Percentiles rank a stretch among this genome's conserved stretches.
phyloP scores from a whole-genome alignment of 2,888 invertebrate genomes.

The Rhagonycha fulva region DNA sequence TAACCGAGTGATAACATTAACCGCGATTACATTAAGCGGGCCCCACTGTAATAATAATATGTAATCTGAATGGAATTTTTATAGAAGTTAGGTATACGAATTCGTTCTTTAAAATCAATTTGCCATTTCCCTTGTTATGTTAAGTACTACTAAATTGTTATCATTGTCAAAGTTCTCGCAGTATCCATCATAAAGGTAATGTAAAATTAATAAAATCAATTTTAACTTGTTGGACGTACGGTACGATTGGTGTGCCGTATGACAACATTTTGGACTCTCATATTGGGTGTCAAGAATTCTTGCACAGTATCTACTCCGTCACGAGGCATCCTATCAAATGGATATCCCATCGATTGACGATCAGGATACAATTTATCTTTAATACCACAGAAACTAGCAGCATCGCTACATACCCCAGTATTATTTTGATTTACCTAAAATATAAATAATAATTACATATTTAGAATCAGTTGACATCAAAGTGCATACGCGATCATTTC shows the following conservation, averaged over 20 bases:
- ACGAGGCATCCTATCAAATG: slow-evolving; percentile 70
- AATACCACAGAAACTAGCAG: slow-evolving; percentile 76
- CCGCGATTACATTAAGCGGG: too few species aligned
- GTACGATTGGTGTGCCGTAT: slow-evolving; percentile 64
- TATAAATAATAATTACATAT: neutral
- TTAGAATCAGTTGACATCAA: neutral
- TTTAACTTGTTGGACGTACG: slow-evolving; percentile 37
- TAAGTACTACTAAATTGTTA: slow-evolving; percentile 21
- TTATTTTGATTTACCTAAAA: slow-evolving; percentile 57
- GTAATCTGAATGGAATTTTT: too few species aligned
- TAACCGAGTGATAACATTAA: too few species aligned
- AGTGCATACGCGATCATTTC: slow-evolving; percentile 57
- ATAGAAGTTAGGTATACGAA: too few species aligned
- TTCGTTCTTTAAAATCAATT: too few species aligned
- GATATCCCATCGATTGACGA: slow-evolving; percentile 78
- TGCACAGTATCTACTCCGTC: slow-evolving; percentile 58
- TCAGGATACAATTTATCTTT: slow-evolving; percentile 77
- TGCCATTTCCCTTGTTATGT: slow-evolving; percentile 29
- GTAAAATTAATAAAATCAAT: neutral
- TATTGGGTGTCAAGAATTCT: slow-evolving; percentile 72
- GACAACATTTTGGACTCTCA: slow-evolving; percentile 64
- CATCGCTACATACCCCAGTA: slow-evolving; percentile 65
- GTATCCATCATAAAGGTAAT: slow-evolving; percentile 55
- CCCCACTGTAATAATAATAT: too few species aligned
- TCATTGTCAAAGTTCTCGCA: too few species aligned